A percentile compares a stretch with the other conserved stretches of the same genome.
Evolutionary conservation across 2,113 vertebrate genomes (phyloP).

Genomic region (Chelonoidis abingdonii): DNA sequence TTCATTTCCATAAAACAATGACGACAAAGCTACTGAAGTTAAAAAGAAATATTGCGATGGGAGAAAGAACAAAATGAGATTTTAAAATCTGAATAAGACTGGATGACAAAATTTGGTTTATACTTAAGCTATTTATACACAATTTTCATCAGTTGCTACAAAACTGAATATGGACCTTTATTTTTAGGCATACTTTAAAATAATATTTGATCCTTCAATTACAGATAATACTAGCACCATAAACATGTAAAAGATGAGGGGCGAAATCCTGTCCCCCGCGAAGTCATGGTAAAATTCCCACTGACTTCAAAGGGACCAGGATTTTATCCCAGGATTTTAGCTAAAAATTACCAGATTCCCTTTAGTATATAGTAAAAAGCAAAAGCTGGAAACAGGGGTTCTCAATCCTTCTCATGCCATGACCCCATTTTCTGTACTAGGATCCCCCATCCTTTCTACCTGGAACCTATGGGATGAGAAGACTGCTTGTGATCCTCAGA

Average conservation of each 20-base stretch:
- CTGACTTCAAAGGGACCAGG: rapidly evolving
- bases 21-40: background rate
- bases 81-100: background rate
- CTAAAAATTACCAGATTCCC: background rate
- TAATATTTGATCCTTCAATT: background rate
- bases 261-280: background rate
- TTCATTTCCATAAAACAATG: rapidly evolving
- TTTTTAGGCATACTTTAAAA: background rate
- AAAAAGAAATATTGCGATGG: background rate
- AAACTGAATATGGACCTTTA: background rate
- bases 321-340: background rate
- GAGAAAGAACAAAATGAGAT: rapidly evolving
- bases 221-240: background rate
- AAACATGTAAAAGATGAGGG: background rate
- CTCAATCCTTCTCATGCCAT: background rate
- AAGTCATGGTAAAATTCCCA: background rate
- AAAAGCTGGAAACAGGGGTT: background rate
- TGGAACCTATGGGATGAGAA: too few species aligned
- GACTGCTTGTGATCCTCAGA: too few species aligned
- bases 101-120: background rate
- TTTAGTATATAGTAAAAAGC: background rate
- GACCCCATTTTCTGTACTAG: background rate
- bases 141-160: background rate
- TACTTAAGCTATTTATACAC: background rate
- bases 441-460: too few species aligned